A percentile compares a stretch with the other conserved stretches of the same genome.
Conservation (phyloP, 2,113 vertebrate species). For the Cephalopterus ornatus region DNA sequence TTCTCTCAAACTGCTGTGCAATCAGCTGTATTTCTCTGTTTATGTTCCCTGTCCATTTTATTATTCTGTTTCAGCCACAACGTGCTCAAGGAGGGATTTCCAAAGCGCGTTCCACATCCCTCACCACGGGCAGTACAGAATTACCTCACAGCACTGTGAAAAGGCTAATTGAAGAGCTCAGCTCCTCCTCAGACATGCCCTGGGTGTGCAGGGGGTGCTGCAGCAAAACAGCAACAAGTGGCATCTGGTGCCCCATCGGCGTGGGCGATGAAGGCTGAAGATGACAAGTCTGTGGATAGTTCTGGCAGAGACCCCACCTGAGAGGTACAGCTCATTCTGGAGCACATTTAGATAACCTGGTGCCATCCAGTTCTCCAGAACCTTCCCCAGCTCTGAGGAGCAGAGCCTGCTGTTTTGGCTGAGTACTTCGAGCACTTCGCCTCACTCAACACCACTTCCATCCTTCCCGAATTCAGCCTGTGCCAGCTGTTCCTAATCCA, state of each 20-base stretch:
- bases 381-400: background rate
- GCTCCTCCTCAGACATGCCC: background rate
- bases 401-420: background rate
- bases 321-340: background rate
- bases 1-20: background rate
- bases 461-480: background rate
- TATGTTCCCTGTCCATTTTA: background rate
- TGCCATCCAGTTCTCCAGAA: background rate
- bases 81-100: background rate
- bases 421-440: background rate
- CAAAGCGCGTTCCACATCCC: background rate
- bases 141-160: background rate
- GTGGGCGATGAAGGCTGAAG: background rate
- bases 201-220: background rate
- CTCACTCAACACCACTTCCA: background rate
- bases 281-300: accelerated
- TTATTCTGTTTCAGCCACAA: background rate
- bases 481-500: background rate
- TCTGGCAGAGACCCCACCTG: background rate
- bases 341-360: background rate
- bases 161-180: background rate
- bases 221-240: background rate
- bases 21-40: background rate
- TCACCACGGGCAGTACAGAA: background rate
- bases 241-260: background rate